Base-by-base conservation (phyloP, 1,140 invertebrate genomes). In the Sitobion miscanthi region DNA sequence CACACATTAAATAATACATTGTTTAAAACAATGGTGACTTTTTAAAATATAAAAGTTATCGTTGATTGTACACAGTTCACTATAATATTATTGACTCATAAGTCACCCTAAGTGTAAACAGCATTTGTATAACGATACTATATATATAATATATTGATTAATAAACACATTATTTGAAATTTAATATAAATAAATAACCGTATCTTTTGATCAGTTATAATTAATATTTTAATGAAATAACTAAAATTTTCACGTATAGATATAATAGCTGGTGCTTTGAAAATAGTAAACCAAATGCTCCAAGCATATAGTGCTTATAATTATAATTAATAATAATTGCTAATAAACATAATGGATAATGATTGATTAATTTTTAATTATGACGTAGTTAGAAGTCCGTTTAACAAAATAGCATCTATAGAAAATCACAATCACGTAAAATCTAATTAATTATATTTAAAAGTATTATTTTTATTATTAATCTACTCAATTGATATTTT, bases 191-290 rank as follows among this genome's bases (percentile, higher is more conserved):
- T 77, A 77, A n/a, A 77, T n/a, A n/a, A n/a, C 23, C 5, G 14
- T 77, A n/a, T n/a, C 14, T 77, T 77, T 77, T n/a, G 14, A n/a
- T 77, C 14, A 17, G 14, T 77, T n/a, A n/a, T 77, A 77, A 77
- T 77, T n/a, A 77, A 77, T 77, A 77, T 77, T 77, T 69, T 69
- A 69, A n/a, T 77, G 30, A n/a, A n/a, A 77, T 77, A 77, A 77
- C 62, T 77, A n/a, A n/a, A n/a, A n/a, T 77, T 5, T 35, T 7
- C 1, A 14, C 14, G 3, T 77, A 77, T 30, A 62, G 25, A 62
- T 62, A 30, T 62, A 30, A 54, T 54, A 23, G 0, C 14, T 21
- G 5, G 52, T 54, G 52, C 14, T 6, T 77, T 77, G 14, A 17
- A 35, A 77, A 17, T n/a, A 0, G n/a, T 77, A 35, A 77, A n/a